These are phyloP conservation scores for Arrhopalites spinosus DNA, from an alignment of 2,888 invertebrate genomes.

Conservation along the genomic window DNA sequence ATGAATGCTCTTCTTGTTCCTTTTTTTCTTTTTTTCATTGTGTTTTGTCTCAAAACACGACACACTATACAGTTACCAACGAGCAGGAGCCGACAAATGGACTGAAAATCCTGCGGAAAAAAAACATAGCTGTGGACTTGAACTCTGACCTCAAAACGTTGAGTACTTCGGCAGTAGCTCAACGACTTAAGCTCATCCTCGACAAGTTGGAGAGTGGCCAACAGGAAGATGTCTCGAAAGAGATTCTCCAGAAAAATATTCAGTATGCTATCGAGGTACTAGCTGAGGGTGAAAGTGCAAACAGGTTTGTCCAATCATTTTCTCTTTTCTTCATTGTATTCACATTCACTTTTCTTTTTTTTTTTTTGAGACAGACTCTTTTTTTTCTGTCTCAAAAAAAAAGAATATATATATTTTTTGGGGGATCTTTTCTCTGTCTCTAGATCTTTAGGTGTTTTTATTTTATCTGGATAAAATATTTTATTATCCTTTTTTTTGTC, in stretches of 20 bases:
- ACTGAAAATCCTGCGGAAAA: constrained; percentile 57
- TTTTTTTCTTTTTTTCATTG: not conserved
- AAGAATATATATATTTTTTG: no score
- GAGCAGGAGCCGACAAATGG: constrained; percentile 55
- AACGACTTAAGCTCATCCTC: constrained; percentile 87
- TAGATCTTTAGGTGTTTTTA: no score
- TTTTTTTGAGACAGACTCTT: not conserved
- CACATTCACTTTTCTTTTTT: not conserved
- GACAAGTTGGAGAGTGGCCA: constrained; percentile 62
- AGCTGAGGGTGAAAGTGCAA: constrained; percentile 51
- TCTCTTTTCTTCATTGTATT: not conserved
- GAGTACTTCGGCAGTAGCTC: constrained; percentile 58
- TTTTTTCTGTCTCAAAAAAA: no score
- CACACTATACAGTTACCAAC: constrained; percentile 46
- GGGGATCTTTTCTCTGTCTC: no score
- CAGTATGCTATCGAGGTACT: constrained; percentile 71
- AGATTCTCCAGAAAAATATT: constrained; percentile 87
- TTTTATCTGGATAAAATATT: no score
- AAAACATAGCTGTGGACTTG: constrained; percentile 55
- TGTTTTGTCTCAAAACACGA: no score
- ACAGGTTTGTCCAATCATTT: constrained; percentile 43
- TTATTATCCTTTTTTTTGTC: no score
- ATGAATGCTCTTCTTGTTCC: constrained; percentile 4
- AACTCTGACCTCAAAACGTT: constrained; percentile 50
- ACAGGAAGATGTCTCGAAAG: constrained; percentile 81